Percentiles rank a stretch among this genome's conserved stretches.
Evolutionary conservation across 2,797 vertebrate species (phyloP).

Genomic region (Potorous gilbertii): DNA sequence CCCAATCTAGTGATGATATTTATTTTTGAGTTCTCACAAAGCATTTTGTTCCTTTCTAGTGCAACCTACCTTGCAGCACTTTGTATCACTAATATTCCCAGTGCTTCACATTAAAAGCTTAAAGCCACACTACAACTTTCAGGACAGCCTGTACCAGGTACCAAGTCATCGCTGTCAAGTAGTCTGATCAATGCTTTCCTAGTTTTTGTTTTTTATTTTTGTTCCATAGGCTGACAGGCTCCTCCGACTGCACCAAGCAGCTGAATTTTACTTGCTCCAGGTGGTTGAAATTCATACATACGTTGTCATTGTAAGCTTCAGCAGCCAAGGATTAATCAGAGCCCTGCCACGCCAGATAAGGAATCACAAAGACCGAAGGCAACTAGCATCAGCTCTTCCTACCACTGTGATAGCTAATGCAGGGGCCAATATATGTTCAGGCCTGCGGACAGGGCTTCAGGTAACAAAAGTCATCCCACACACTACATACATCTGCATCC

Average conservation of each 20-base stretch:
- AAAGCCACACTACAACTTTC: not conserved
- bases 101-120: not conserved
- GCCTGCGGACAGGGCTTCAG: constrained; percentile 79
- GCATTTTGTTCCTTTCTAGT: not conserved
- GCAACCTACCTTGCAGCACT: not conserved
- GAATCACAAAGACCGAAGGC: constrained; percentile 61
- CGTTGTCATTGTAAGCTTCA: constrained; percentile 81
- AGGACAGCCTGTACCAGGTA: constrained; percentile 13
- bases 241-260: constrained; percentile 77
- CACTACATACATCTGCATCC: not conserved
- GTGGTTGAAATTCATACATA: constrained; percentile 79
- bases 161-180: not conserved
- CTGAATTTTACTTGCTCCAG: constrained; percentile 81
- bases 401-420: not conserved
- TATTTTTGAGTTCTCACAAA: not conserved
- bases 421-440: constrained; percentile 77
- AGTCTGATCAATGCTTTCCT: constrained; percentile 9
- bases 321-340: constrained; percentile 62
- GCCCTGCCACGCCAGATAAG: constrained; percentile 71
- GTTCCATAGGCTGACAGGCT: constrained; percentile 71
- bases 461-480: constrained; percentile 61
- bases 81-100: not conserved
- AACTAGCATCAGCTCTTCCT: constrained; percentile 79
- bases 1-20: not conserved
- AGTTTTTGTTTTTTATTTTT: constrained; percentile 15